Base-by-base conservation (phyloP, 1,140 invertebrate genomes). In the Diorhabda sublineata region DNA sequence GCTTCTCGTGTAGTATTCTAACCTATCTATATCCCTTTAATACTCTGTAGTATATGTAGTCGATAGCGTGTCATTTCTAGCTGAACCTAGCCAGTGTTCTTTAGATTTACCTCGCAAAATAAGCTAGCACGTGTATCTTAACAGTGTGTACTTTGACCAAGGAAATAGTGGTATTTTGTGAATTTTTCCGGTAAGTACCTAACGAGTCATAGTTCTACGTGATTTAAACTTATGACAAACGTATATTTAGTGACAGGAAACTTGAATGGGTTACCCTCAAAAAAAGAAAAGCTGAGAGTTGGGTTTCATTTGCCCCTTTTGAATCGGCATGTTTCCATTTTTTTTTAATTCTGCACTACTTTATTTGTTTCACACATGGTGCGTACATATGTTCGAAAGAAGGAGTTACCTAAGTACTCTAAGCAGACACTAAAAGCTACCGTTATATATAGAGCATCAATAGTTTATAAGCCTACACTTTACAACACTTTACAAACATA, bases 401-500 rank as follows among this genome's bases (percentile, higher is more conserved):
- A 57, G 52, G 69, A 52, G 77, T 71, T n/a, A 58, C 75, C 43
- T 64, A 57, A 69, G 42, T 72, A 65, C 70, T 62, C 7, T 43
- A 45, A 62, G 45, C 5, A 43, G 42, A 3, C 45, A 44, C 8
- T 43, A 41, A 43, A 67, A 69, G 57, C 58, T 61, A 26, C 26
- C 26, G 26, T 26, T 26, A 26, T 67, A 64, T 69, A 69, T 57
- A 67, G 60, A 69, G 70, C 64, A 56, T 9, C 42, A 60, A 64
- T 45, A 61, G 42, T 26, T n/a, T 77, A 70, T 64, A 57, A 56
- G 26, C 1, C 76, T 79, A 26, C 77, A 75, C 26, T 64, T 68
- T 57, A 66, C 61, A 42, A 78, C 73, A 45, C 69, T 77, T 47
- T 71, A 56, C 42, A 52, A 64, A 42, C 69, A 68, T 64, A 56